Evolutionary conservation across 2,888 invertebrate species (phyloP), one percentile per base, ranked within the genome.

Genomic region (Heliconius sara): DNA sequence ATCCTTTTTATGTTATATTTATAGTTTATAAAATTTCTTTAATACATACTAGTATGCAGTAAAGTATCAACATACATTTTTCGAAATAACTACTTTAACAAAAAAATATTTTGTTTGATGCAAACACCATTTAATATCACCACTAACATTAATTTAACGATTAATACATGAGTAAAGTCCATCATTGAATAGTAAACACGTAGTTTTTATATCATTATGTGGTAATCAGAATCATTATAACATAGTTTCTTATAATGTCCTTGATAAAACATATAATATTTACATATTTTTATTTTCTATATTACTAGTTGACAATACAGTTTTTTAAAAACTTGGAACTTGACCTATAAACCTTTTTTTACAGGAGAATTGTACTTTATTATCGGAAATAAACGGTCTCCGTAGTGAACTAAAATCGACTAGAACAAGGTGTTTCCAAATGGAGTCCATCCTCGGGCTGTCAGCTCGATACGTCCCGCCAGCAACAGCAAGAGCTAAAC

Each of bases 361-460:
- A 39, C 84, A 95, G 95, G 98, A 99, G 87, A 98, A 98, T 89
- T 96, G 97, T 60, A 92, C 96, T 0, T 94, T 99, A 6, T 94
- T 98, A 57, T 95, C 96, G 2, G 98, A 98, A 90, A 96, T 98
- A 34, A 98, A 98, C 87, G 96, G 96, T 79, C 89, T 98, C 67
- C 96, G 98, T 57, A 95, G 96, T 43, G 97, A 97, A 88, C 90
- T 98, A 81, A 97, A 97, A 88, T 91, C 95, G 0, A 96, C 97
- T 22, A 95, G 97, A 16, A 95, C 95, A n/a, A 95, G 96, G 60
- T 97, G 97, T 84, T 95, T 95, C 81, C 96, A 97, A 88, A 96
- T 98, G 95, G 97, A 97, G 88, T 96, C 97, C 1, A 91, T 97
- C n/a, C 90, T 97, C 39, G 97, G 97, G 0, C 87, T 97, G 66